Conservation (phyloP, 2,797 vertebrate genomes). For the Mormyrops boulengeri region DNA sequence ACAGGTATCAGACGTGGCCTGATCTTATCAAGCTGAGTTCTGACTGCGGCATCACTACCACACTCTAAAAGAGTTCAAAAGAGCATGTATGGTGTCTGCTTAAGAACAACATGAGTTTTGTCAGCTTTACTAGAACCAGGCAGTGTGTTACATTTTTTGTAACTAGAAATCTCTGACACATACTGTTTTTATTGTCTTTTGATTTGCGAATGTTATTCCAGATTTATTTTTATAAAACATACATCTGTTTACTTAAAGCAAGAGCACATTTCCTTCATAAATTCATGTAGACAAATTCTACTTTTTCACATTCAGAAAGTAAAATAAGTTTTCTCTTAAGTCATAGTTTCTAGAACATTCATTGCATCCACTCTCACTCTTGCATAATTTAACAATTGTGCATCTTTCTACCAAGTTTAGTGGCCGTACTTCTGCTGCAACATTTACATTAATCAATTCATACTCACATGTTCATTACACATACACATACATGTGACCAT, state of each 20-base stretch:
- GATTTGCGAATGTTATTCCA: not conserved
- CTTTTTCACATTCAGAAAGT: not conserved
- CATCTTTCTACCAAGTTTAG: no score
- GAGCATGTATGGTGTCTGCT: not conserved
- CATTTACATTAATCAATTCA: no score
- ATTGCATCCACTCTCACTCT: no score
- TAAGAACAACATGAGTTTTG: not conserved
- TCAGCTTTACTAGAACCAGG: not conserved
- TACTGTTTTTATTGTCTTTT: not conserved
- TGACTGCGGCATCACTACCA: not conserved
- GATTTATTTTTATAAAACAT: not conserved
- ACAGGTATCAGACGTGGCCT: not conserved
- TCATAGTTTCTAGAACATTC: not conserved
- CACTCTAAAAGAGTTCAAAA: not conserved
- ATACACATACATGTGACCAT: no score
- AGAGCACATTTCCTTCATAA: not conserved
- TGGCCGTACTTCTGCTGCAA: no score
- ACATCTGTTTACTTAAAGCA: not conserved
- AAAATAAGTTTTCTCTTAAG: not conserved
- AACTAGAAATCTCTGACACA: not conserved
- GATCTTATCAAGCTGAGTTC: not conserved
- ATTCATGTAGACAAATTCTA: not conserved
- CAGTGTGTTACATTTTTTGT: not conserved
- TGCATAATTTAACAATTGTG: no score
- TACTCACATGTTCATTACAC: no score